Base-by-base conservation (phyloP, 2,888 invertebrate genomes). In the Heliconius ethilla region DNA sequence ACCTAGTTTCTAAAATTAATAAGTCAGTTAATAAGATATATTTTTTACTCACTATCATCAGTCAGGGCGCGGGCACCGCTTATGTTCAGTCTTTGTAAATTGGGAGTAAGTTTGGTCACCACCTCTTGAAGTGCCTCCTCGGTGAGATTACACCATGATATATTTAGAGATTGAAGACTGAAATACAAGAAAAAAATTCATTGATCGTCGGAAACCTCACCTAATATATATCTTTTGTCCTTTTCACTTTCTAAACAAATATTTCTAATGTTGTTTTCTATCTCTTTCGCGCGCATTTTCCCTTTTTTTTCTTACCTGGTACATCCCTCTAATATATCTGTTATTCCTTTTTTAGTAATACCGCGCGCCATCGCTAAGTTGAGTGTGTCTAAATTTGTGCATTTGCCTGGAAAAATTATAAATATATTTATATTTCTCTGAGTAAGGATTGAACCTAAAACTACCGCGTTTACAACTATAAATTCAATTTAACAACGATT, bases 291-390 rank as follows among this genome's bases (percentile, higher is more conserved):
- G 13, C 15, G 33, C 33, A 33, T 15, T 27, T 25, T 13, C 25
- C 25, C n/a, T 11, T n/a, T n/a, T 22, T 62, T 10, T 62, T 4
- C 63, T 63, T 15, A 96, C 95, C 92, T 95, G 83, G 89, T 90
- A 84, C 96, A 96, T 70, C 96, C 95, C 2, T 90, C 89, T 75
- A 97, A 88, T 84, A 98, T 94, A 75, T 93, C 90, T 18, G 94
- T 91, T 0, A 98, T 86, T 33, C 97, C 97, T 76, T 94, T 91
- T 0, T 95, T 90, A 25, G 96, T 95, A 11, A 98, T 88, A 0
- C 97, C 98, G 75, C 95, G 95, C 33, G 96, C 96, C 97, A 98
- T 97, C 0, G 97, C 96, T 86, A 98, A 90, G 92, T 99, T 98
- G 29, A 99, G 93, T 0, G 97, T 96, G 89, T 98, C 97, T 81